These are phyloP conservation scores for Trachops cirrhosus DNA, from an alignment of 2,797 vertebrate genomes.

Conservation along the genomic window DNA sequence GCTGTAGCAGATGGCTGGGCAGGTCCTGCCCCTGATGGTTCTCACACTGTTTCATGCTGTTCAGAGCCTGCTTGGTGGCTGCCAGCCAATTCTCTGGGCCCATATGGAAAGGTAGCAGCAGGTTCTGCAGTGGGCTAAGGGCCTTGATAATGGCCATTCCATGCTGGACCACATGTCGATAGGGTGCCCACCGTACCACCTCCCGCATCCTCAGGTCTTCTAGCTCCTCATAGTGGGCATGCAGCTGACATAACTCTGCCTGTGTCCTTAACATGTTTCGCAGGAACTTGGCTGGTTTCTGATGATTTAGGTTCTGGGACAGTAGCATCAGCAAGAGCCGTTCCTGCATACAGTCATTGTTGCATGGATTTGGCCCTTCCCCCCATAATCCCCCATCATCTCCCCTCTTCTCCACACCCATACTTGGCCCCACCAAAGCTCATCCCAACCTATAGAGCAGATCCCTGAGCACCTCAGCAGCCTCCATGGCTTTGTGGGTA, in stretches of 20 bases:
- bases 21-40: constrained; percentile 39
- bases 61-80: constrained; percentile 74
- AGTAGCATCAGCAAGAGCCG: constrained; percentile 59
- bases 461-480: constrained; percentile 82
- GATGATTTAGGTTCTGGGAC: not conserved
- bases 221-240: constrained; percentile 72
- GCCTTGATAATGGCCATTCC: constrained; percentile 80
- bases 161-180: constrained; percentile 73
- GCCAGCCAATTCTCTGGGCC: constrained; percentile 78
- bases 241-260: constrained; percentile 55
- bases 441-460: not conserved
- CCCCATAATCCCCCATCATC: not conserved
- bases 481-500: constrained; percentile 76
- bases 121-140: constrained; percentile 83
- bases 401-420: not conserved
- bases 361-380: not conserved
- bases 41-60: constrained; percentile 53
- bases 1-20: constrained; percentile 71
- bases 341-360: constrained; percentile 56
- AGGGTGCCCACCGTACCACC: constrained; percentile 64
- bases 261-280: constrained; percentile 64
- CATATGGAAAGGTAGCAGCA: constrained; percentile 86
- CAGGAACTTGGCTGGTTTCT: constrained; percentile 64
- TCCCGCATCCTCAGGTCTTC: constrained; percentile 73
- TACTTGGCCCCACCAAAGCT: not conserved